Evolutionary conservation across 1,140 invertebrate species (phyloP).

Genomic region (Pogonomyrmex barbatus): DNA sequence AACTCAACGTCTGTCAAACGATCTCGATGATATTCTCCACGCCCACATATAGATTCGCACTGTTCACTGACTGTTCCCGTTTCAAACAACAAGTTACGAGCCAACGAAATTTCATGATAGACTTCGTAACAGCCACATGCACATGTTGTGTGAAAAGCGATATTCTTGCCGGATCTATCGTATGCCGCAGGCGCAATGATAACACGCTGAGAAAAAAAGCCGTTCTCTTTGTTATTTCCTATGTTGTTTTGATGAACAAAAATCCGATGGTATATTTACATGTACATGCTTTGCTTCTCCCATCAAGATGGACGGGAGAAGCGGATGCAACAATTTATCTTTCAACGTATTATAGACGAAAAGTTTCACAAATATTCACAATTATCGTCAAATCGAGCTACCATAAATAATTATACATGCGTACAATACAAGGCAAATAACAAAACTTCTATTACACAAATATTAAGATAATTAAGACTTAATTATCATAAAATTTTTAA

Average conservation of each 20-base stretch:
- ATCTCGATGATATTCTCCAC: constrained; percentile 23
- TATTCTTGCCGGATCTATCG: constrained; percentile 48
- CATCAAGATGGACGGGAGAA: constrained; percentile 1
- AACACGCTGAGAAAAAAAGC: constrained; percentile 22
- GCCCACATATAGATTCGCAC: constrained; percentile 3
- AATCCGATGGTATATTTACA: constrained; percentile 26
- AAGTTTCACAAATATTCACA: constrained; percentile 8
- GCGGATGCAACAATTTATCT: constrained; percentile 1
- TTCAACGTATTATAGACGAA: constrained; percentile 17
- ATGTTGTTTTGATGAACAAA: constrained; percentile 35
- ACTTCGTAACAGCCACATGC: constrained; percentile 1
- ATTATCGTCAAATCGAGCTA: constrained; percentile 24
- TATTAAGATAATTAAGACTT: background rate
- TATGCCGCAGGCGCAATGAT: constrained; percentile 10
- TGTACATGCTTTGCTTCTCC: constrained; percentile 26
- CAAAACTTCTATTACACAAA: background rate
- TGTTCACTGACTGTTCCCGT: constrained; percentile 14
- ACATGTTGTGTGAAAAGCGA: constrained; percentile 33
- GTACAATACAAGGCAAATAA: constrained; percentile 38
- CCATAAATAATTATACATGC: constrained; percentile 61
- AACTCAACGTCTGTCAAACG: constrained; percentile 44
- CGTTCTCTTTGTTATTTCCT: constrained; percentile 24
- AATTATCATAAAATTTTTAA: background rate
- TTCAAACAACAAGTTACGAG: constrained; percentile 56
- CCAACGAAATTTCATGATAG: constrained; percentile 51